Percentiles rank a stretch among this genome's conserved stretches.
Conservation (phyloP, 2,113 vertebrate genomes). For the Pachyramphus minor region DNA sequence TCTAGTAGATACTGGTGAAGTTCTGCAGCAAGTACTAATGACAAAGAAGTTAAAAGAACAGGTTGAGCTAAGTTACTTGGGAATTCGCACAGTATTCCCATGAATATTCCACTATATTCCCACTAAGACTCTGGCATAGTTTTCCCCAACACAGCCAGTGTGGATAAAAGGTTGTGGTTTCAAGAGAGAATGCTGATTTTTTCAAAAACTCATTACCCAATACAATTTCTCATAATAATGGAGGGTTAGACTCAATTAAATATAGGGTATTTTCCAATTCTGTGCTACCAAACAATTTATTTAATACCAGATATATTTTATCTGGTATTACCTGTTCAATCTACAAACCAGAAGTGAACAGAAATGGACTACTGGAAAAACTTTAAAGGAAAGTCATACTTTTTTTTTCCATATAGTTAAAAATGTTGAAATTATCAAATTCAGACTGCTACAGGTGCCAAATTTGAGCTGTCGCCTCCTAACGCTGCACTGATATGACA, state of each 20-base stretch:
- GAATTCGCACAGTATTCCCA: neutral
- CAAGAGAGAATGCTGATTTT: neutral
- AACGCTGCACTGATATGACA: neutral
- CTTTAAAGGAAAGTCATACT: neutral
- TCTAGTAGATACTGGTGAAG: neutral
- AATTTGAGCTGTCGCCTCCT: neutral
- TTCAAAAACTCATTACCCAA: neutral
- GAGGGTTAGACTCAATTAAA: neutral
- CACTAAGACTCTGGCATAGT: neutral
- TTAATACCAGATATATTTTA: neutral
- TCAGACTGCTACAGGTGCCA: neutral
- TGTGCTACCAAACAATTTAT: neutral
- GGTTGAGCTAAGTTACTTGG: neutral
- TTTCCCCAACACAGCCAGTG: neutral
- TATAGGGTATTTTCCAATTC: neutral
- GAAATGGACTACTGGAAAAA: neutral
- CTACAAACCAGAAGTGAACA: neutral
- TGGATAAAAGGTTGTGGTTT: neutral
- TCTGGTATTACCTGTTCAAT: neutral
- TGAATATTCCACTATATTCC: neutral
- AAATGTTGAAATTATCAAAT: neutral
- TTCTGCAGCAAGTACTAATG: neutral
- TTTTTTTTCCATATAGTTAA: neutral
- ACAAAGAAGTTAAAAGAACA: neutral
- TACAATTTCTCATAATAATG: neutral